These are phyloP conservation scores for Diabrotica undecimpunctata DNA, from an alignment of 1,140 invertebrate genomes.

Conservation along the genomic window DNA sequence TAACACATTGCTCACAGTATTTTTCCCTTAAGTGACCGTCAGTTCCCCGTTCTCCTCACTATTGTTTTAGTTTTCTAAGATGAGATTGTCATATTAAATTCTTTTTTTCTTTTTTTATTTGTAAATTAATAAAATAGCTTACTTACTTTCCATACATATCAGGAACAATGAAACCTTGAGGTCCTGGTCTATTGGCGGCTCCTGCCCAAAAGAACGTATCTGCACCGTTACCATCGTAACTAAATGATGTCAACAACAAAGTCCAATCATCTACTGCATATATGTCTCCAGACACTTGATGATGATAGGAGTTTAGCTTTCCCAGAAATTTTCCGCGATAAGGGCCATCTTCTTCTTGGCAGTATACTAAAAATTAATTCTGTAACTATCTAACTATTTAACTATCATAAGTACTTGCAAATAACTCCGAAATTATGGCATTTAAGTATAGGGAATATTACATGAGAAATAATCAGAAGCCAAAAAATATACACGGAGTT, in stretches of 20 bases:
- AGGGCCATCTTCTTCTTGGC: conserved; percentile 59
- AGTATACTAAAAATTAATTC: conserved; percentile 26
- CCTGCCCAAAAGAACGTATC: conserved; percentile 93
- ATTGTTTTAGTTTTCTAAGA: too few species aligned
- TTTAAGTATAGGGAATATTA: too few species aligned
- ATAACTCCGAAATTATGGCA: too few species aligned
- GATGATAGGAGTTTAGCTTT: conserved; percentile 87
- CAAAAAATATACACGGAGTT: too few species aligned
- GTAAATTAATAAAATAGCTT: not conserved
- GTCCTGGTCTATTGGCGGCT: conserved; percentile 78
- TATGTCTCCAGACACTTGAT: conserved; percentile 82
- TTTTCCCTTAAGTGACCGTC: too few species aligned
- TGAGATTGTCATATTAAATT: too few species aligned
- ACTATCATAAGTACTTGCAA: too few species aligned
- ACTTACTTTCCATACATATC: conserved; percentile 82
- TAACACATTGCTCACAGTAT: too few species aligned
- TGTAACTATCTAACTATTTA: too few species aligned
- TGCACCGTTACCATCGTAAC: conserved; percentile 86
- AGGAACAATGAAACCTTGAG: conserved; percentile 86
- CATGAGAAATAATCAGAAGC: too few species aligned
- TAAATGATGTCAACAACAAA: conserved; percentile 76
- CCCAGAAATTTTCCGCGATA: conserved; percentile 80
- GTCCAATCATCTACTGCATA: conserved; percentile 88
- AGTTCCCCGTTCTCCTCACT: too few species aligned
- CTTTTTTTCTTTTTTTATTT: too few species aligned